Percentiles rank a stretch among this genome's conserved stretches.
These are phyloP conservation scores for Scaptomyza hsui DNA, from an alignment of 1,140 invertebrate species.

Conservation along the genomic window DNA sequence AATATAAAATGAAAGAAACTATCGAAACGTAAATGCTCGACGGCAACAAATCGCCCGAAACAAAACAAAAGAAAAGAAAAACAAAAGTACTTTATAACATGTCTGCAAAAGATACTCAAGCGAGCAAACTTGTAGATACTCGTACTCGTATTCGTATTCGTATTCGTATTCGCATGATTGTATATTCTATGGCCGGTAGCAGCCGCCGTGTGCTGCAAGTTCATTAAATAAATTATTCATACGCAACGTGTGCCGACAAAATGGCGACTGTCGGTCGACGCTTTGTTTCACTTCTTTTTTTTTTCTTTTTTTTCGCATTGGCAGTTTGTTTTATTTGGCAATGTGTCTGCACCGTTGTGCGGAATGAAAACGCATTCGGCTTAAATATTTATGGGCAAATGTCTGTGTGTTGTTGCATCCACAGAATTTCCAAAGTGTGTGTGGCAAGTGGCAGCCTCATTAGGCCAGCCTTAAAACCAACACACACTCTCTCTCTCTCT, in stretches of 20 bases:
- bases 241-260: slow-evolving; percentile 77
- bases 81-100: slow-evolving; percentile 70
- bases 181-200: slow-evolving; percentile 9
- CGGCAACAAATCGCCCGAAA: slow-evolving; percentile 73
- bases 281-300: slow-evolving; percentile 64
- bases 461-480: slow-evolving; percentile 1
- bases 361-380: slow-evolving; percentile 81
- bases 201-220: slow-evolving; percentile 62
- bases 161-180: slow-evolving; percentile 10
- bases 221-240: slow-evolving; percentile 84
- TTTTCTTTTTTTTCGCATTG: slow-evolving; percentile 55
- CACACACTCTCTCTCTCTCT: not conserved
- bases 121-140: slow-evolving; percentile 38
- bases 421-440: slow-evolving; percentile 50
- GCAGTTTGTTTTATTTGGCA: slow-evolving; percentile 75
- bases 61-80: slow-evolving; percentile 72
- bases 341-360: slow-evolving; percentile 66
- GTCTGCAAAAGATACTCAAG: slow-evolving; percentile 63
- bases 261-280: slow-evolving; percentile 66
- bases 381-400: slow-evolving; percentile 82
- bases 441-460: slow-evolving; percentile 24
- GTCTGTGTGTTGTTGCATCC: slow-evolving; percentile 72
- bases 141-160: slow-evolving; percentile 12
- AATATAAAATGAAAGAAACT: slow-evolving; percentile 41
- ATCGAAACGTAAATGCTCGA: slow-evolving; percentile 63